Conservation (phyloP, 2,797 vertebrate species). For the Crocidura indochinensis region DNA sequence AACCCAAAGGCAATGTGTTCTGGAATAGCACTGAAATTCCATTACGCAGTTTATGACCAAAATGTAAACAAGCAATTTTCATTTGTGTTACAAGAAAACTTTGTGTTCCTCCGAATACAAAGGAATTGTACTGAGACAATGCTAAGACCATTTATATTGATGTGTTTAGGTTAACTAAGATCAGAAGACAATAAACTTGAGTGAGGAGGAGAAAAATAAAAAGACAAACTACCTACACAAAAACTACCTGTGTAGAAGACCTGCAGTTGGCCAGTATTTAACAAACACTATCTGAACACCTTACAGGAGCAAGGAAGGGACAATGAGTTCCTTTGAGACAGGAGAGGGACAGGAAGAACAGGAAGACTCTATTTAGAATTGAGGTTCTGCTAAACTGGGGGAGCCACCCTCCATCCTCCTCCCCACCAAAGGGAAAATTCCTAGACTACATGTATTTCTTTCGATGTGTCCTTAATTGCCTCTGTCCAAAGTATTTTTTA, state of each 20-base stretch:
- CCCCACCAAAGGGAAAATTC: too few species aligned
- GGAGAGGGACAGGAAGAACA: too few species aligned
- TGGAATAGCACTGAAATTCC: neutral
- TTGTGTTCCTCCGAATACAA: neutral
- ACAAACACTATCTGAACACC: conserved; percentile 9
- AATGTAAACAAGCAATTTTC: neutral
- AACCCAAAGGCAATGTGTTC: neutral
- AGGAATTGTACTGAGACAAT: too few species aligned
- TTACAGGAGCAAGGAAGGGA: neutral
- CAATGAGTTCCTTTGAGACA: neutral
- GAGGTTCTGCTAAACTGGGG: too few species aligned
- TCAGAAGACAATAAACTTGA: neutral
- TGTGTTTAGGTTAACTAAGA: neutral
- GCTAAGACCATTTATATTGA: too few species aligned
- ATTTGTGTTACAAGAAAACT: neutral
- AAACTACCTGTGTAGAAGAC: neutral
- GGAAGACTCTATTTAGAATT: too few species aligned
- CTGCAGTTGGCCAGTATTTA: neutral
- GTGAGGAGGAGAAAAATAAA: neutral
- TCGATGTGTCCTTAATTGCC: too few species aligned
- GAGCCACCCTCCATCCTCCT: too few species aligned
- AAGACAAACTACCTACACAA: neutral
- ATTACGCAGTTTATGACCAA: neutral
- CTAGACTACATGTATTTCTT: too few species aligned
- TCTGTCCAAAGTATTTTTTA: too few species aligned